phyloP scores from a whole-genome alignment of 2,888 invertebrate species.

The Eupithecia abbreviata region DNA sequence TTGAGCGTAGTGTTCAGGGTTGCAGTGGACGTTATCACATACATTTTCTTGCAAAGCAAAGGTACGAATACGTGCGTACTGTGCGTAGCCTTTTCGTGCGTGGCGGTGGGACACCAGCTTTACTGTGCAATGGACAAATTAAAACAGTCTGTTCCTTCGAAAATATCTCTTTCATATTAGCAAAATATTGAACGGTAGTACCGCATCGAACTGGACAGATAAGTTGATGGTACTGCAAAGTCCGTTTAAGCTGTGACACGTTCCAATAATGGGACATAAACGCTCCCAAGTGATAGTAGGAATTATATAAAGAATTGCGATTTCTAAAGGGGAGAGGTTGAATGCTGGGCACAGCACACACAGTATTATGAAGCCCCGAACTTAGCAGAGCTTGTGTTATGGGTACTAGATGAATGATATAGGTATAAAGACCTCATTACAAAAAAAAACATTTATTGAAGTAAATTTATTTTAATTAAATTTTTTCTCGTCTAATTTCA shows the following conservation, averaged over 20 bases:
- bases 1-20: too few species aligned
- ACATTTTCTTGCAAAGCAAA: too few species aligned
- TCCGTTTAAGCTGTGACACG: background rate
- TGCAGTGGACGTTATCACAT: too few species aligned
- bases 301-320: slow-evolving; percentile 4
- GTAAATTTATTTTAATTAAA: too few species aligned
- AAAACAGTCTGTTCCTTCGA: background rate
- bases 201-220: background rate
- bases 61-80: too few species aligned
- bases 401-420: background rate
- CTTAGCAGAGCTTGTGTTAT: background rate
- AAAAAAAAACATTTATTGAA: background rate
- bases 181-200: background rate
- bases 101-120: too few species aligned
- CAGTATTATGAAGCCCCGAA: background rate
- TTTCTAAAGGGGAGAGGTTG: background rate
- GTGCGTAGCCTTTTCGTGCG: too few species aligned
- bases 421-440: background rate
- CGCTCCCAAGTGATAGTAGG: background rate
- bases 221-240: background rate
- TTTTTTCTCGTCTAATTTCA: background rate
- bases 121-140: slow-evolving; percentile 49
- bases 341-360: background rate
- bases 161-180: background rate
- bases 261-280: slow-evolving; percentile 4